phyloP scores from a whole-genome alignment of 2,797 vertebrate genomes.

The Cryptoblepharus egeriae region DNA sequence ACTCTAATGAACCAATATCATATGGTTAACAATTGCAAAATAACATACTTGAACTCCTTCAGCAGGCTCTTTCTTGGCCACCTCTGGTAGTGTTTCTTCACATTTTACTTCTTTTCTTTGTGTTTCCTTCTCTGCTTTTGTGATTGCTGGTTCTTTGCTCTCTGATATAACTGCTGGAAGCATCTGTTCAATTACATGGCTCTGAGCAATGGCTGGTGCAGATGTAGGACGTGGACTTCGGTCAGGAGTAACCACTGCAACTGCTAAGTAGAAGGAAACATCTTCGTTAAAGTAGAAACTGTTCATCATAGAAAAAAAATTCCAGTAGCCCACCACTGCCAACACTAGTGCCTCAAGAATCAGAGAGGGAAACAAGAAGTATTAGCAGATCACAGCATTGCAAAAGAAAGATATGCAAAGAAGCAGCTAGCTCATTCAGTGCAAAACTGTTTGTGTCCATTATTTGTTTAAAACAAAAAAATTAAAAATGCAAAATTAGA shows the following conservation, averaged over 20 bases:
- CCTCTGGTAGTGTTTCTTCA: slow-evolving; percentile 69
- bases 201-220: slow-evolving; percentile 89
- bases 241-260: slow-evolving; percentile 88
- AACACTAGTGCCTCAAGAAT: neutral
- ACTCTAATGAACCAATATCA: neutral
- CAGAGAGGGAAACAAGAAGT: neutral
- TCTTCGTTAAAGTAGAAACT: neutral
- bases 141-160: slow-evolving; percentile 38
- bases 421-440: slow-evolving; percentile 61
- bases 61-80: slow-evolving; percentile 68
- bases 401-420: slow-evolving; percentile 52
- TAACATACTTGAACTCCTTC: slow-evolving; percentile 84
- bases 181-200: slow-evolving; percentile 66
- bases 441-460: neutral
- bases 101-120: slow-evolving; percentile 74
- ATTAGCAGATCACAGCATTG: slow-evolving; percentile 43
- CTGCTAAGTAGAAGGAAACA: slow-evolving; percentile 66
- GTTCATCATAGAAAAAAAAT: neutral
- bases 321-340: neutral
- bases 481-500: slow-evolving; percentile 62
- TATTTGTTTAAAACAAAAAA: neutral
- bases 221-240: slow-evolving; percentile 90
- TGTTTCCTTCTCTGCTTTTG: slow-evolving; percentile 76
- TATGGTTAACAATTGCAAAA: neutral
- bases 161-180: slow-evolving; percentile 66